Base-by-base conservation (phyloP, 2,888 invertebrate species). In the Tetragonisca angustula region DNA sequence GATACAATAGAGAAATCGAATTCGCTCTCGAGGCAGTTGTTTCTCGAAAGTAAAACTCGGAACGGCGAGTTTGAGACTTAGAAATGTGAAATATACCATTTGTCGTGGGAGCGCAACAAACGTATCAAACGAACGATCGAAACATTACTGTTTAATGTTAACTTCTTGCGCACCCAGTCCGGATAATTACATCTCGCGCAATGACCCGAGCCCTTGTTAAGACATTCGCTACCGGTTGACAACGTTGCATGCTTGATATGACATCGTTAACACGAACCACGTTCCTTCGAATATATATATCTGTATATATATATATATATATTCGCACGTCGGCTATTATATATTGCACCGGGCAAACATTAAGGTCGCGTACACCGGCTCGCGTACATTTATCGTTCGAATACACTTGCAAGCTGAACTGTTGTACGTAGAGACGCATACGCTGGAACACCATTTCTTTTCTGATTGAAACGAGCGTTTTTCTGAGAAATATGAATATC, bases 171-270 rank as follows among this genome's bases (percentile, higher is more conserved):
- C 79, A 85, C 78, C 68, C 61, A 76, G 76, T 52, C 61, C 78
- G 79, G 77, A 79, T 89, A 88, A 88, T 88, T 87, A 84, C 86
- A 79, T 72, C 76, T 76, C 86, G 70, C 81, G 83, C 86, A 82
- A 87, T 82, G 82, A 75, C 78, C 43, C 83, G 72, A 82, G 74
- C 77, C 80, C 88, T 87, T 85, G 88, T 89, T 89, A 87, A 86
- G 80, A 80, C 76, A 59, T 79, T 86, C 74, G 80, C 85, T 73
- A 59, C 70, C 50, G 71, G 89, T 87, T 87, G 87, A 88, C 85
- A 83, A 77, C 74, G 77, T 65, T 67, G 84, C 80, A 69, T 43
- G 81, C 36, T 43, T 52, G 74, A 71, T 75, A 75, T 74, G 74
- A 50, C 65, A 78, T 84, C 79, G 62, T 88, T 89, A 88, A 75